These are phyloP conservation scores for Ommatoiulus sabulosus DNA, from an alignment of 2,888 invertebrate species.

Conservation along the genomic window DNA sequence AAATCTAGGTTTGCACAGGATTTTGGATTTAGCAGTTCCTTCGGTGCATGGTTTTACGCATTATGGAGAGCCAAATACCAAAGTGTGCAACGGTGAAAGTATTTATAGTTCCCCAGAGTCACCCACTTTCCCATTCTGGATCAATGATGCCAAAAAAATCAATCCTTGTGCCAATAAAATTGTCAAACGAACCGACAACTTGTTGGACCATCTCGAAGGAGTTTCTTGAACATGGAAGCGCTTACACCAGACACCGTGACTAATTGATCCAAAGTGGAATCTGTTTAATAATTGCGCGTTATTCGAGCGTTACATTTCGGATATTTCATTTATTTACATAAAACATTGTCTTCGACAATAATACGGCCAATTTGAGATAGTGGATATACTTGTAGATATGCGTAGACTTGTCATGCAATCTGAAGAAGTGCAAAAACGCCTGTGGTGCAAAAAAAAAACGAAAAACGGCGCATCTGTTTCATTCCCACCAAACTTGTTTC, in stretches of 20 bases:
- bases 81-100: neutral
- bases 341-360: neutral
- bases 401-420: neutral
- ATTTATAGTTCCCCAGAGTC: constrained; percentile 16
- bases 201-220: constrained; percentile 3
- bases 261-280: neutral
- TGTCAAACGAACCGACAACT: constrained; percentile 13
- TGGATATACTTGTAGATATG: neutral
- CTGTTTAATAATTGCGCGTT: neutral
- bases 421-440: neutral
- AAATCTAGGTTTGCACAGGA: neutral
- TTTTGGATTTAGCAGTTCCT: neutral
- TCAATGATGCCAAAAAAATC: constrained; percentile 37
- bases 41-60: neutral
- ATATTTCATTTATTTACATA: neutral
- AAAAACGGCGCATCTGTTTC: neutral
- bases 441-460: neutral
- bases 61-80: constrained; percentile 11
- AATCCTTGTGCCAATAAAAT: constrained; percentile 40
- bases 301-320: neutral
- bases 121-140: constrained; percentile 32
- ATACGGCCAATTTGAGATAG: neutral
- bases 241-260: neutral
- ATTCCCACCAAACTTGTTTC: neutral
- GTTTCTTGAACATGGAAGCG: neutral